Evolutionary conservation across 2,888 invertebrate genomes (phyloP).

Genomic region (Plemyria rubiginata): DNA sequence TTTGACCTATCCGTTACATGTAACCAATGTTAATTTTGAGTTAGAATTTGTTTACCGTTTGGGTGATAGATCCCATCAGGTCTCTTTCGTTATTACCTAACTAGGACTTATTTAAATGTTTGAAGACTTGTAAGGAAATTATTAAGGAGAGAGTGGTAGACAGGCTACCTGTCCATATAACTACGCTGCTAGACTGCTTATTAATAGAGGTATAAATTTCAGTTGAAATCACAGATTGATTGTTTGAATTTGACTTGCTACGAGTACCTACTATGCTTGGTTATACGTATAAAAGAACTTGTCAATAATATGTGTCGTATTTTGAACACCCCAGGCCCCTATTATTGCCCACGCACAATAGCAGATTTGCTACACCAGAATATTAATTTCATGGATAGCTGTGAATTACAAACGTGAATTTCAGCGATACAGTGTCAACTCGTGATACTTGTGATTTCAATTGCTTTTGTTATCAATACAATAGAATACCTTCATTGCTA

Average conservation of each 20-base stretch:
- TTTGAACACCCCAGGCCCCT: not conserved
- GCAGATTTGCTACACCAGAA: conserved; percentile 6
- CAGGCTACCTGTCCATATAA: too few relatives aligned
- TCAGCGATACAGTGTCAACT: not conserved
- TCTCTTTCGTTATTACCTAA: too few relatives aligned
- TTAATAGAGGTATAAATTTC: too few relatives aligned
- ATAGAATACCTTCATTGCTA: not conserved
- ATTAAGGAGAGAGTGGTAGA: too few relatives aligned
- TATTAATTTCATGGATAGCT: not conserved
- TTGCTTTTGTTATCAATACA: not conserved
- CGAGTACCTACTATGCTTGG: too few relatives aligned
- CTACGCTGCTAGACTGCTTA: too few relatives aligned
- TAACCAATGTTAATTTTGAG: not conserved
- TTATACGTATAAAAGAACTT: too few relatives aligned
- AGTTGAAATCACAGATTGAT: too few relatives aligned
- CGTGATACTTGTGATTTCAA: not conserved
- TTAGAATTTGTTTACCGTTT: not conserved
- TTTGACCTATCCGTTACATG: conserved; percentile 2
- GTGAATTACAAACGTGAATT: conserved; percentile 2
- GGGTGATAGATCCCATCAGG: too few relatives aligned
- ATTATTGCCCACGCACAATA: conserved; percentile 5
- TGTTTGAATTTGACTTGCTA: too few relatives aligned
- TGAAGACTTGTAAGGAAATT: too few relatives aligned
- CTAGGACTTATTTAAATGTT: too few relatives aligned
- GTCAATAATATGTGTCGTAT: not conserved